Evolutionary conservation across 2,797 vertebrate species (phyloP).

Genomic region (Neoniphon sammara): DNA sequence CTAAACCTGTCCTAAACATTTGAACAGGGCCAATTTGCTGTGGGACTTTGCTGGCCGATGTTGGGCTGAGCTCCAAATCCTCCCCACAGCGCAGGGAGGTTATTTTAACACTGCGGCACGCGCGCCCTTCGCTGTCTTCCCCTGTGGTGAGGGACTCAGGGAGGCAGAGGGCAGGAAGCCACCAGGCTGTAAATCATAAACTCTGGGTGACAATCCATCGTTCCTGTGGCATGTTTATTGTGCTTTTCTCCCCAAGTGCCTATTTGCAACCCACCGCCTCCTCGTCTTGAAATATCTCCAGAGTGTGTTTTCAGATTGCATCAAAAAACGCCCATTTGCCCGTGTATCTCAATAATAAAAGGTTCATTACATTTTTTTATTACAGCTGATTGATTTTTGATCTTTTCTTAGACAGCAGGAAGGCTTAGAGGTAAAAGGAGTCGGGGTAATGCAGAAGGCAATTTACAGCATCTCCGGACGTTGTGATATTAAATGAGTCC

Average conservation of each 20-base stretch:
- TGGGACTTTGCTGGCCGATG: slow-evolving; percentile 31
- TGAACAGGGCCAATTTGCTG: slow-evolving; percentile 49
- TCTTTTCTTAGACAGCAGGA: not conserved
- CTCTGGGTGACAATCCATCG: slow-evolving; percentile 74
- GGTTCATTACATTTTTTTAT: not conserved
- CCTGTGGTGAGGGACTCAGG: slow-evolving; percentile 52
- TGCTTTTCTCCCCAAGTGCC: slow-evolving; percentile 63
- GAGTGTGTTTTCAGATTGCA: slow-evolving; percentile 39
- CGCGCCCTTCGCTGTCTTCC: slow-evolving; percentile 55
- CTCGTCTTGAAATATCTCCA: slow-evolving; percentile 50
- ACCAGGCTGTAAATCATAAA: slow-evolving; percentile 77
- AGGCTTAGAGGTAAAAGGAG: not conserved
- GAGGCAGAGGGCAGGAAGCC: slow-evolving; percentile 69
- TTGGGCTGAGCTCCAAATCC: slow-evolving; percentile 52
- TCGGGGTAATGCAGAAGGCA: not conserved
- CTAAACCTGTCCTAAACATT: slow-evolving; percentile 53
- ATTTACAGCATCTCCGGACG: not conserved
- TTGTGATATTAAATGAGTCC: not conserved
- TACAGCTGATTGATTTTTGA: not conserved
- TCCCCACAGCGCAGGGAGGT: slow-evolving; percentile 64
- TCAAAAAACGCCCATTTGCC: slow-evolving; percentile 42
- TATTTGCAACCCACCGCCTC: slow-evolving; percentile 71
- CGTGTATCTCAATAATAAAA: slow-evolving; percentile 6
- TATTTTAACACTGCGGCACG: slow-evolving; percentile 71
- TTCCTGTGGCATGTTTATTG: slow-evolving; percentile 77